These are phyloP conservation scores for Neogale vison DNA, from an alignment of 2,113 vertebrate species.

Conservation along the genomic window DNA sequence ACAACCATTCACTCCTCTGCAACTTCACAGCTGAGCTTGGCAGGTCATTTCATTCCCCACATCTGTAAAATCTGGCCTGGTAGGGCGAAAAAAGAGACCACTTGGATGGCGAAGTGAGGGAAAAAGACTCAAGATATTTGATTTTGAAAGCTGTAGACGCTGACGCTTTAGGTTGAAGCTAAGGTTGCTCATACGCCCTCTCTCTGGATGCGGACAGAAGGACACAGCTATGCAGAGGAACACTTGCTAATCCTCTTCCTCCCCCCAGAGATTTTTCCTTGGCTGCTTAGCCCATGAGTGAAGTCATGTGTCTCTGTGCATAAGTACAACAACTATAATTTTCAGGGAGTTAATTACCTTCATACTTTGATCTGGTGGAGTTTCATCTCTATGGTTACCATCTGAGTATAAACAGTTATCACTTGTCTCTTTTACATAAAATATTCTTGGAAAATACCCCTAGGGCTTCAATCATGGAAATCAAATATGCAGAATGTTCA, in stretches of 20 bases:
- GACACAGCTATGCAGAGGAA: not conserved
- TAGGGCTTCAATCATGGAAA: constrained; percentile 36
- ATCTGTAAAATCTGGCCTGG: not conserved
- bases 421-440: constrained; percentile 56
- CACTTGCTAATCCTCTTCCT: not conserved
- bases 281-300: not conserved
- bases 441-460: constrained; percentile 55
- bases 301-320: constrained; percentile 35
- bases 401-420: constrained; percentile 65
- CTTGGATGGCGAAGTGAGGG: not conserved
- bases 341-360: constrained; percentile 73
- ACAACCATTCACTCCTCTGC: not conserved
- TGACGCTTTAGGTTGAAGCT: not conserved
- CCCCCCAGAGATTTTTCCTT: not conserved
- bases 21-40: not conserved
- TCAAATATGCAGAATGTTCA: not conserved
- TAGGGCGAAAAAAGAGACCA: not conserved
- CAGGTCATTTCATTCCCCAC: not conserved
- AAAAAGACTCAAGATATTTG: not conserved
- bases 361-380: constrained; percentile 63
- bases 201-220: not conserved
- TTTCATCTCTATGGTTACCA: constrained; percentile 78
- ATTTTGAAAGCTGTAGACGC: not conserved
- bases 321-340: constrained; percentile 61
- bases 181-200: not conserved